These are phyloP conservation scores for Octodon degus DNA, from an alignment of 2,113 vertebrate genomes.

Conservation along the genomic window DNA sequence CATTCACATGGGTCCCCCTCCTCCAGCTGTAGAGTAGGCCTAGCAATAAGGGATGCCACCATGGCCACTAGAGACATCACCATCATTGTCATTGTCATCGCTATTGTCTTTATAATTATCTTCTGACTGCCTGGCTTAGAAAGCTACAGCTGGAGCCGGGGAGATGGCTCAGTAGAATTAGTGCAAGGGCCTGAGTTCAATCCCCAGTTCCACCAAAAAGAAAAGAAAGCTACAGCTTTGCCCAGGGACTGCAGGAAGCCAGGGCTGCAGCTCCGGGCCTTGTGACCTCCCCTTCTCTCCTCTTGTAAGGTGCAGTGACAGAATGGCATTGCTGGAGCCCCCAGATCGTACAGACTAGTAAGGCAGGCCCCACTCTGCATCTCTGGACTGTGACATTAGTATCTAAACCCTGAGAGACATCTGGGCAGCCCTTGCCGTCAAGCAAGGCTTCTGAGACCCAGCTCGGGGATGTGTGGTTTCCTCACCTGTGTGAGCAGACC, in stretches of 20 bases:
- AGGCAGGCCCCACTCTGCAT: too few relatives aligned
- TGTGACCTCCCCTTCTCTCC: neutral
- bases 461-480: neutral
- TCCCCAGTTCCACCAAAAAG: too few relatives aligned
- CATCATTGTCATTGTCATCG: neutral
- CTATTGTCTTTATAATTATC: neutral
- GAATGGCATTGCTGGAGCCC: neutral
- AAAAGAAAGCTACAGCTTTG: neutral
- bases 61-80: too few relatives aligned
- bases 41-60: too few relatives aligned
- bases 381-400: neutral
- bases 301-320: neutral
- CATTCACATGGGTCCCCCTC: neutral
- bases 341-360: too few relatives aligned
- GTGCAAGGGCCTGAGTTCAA: too few relatives aligned
- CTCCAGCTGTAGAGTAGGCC: too few relatives aligned
- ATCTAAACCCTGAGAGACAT: neutral
- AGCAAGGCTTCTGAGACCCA: rapidly evolving
- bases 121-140: neutral
- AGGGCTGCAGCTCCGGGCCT: neutral
- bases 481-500: neutral
- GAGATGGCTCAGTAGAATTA: too few relatives aligned
- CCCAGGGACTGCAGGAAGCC: too few relatives aligned
- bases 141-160: neutral
- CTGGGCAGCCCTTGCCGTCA: too few relatives aligned